Evolutionary conservation across 2,797 vertebrate species (phyloP), one percentile per base, ranked within the genome.

Genomic region (Decapterus maruadsi): DNA sequence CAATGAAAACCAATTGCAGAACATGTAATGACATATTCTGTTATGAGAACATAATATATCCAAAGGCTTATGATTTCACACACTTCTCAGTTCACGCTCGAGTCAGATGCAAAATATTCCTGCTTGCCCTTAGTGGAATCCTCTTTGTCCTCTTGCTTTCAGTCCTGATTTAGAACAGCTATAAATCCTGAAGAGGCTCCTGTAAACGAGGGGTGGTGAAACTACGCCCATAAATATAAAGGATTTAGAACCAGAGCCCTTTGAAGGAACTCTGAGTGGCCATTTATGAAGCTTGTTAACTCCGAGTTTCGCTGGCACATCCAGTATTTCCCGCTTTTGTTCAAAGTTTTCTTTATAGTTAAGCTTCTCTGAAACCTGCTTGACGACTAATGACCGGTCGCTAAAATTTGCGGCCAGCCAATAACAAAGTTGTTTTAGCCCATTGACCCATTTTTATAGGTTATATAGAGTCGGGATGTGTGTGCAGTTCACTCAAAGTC

Each of bases 91-190:
- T 84, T 83, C 45, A 68, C 48, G 72, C 71, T 81, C 34, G 74
- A 81, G 78, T 69, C 59, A 66, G 72, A 83, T 85, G 80, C 68
- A 73, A 85, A 79, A 88, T 87, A 81, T 87, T 77, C 74, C 67
- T 79, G 80, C 75, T 81, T 86, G 81, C 82, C 87, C 90, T 90
- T 80, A 82, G 85, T 71, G 71, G 72, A 83, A 87, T 90, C 72
- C n/a, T 38, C 91, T 91, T 92, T 95, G 92, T 94, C 92, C 92
- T 94, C 93, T 80, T 86, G 78, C 87, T 91, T 92, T 91, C 86
- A 93, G 84, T 89, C 77, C 85, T 91, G 58, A 53, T 94, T 93
- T 94, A 92, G 87, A 87, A 93, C 90, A 90, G 90, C 90, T 77
- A 83, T 90, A 90, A 92, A 94, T 94, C 87, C 90, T 84, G 84